Evolutionary conservation across 2,113 vertebrate species (phyloP), one percentile per base, ranked within the genome.

Genomic region (Pongo pygmaeus): DNA sequence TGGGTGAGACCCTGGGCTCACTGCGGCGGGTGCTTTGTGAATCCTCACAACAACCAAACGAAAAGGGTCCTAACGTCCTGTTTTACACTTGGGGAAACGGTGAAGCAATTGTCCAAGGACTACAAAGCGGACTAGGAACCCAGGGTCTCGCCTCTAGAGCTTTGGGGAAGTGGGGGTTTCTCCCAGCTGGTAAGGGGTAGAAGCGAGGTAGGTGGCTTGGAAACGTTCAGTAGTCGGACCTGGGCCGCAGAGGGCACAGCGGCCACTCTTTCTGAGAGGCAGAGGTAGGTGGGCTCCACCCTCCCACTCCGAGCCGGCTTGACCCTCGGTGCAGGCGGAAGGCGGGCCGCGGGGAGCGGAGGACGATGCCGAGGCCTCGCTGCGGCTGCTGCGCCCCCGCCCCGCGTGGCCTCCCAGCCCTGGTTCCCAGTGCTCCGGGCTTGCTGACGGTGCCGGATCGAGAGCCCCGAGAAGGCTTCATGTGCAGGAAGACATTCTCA

Each of bases 401-500:
- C 79, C 64, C 23, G 18, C 32, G 38, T n/a, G 13, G 78, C 50
- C 57, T 77, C 59, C 69, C 8, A 10, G 43, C 30, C 8, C 96
- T 13, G 46, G 83, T 55, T 84, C 70, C 43, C 70, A 2, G 27
- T 10, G 61, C 86, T 48, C 92, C 35, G 35, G 86, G 84, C 79
- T 83, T 2, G 90, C 92, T 25, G 85, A 64, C 14, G 75, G 94
- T 84, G 30, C 78, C 48, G 88, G 94, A 89, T 79, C 93, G 72
- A 84, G 85, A 89, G 84, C 59, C 64, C 81, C 0, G 91, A 59
- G 94, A 30, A 89, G 61, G 81, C 90, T 90, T 72, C 25, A 72
- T 90, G 84, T 48, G 84, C 95, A 85, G 96, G 87, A 93, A 97
- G 95, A 69, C 75, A 25, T 52, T 88, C 72, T 90, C 94, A 88